phyloP scores from a whole-genome alignment of 2,888 invertebrate genomes.

The Agonopterix heracliana region DNA sequence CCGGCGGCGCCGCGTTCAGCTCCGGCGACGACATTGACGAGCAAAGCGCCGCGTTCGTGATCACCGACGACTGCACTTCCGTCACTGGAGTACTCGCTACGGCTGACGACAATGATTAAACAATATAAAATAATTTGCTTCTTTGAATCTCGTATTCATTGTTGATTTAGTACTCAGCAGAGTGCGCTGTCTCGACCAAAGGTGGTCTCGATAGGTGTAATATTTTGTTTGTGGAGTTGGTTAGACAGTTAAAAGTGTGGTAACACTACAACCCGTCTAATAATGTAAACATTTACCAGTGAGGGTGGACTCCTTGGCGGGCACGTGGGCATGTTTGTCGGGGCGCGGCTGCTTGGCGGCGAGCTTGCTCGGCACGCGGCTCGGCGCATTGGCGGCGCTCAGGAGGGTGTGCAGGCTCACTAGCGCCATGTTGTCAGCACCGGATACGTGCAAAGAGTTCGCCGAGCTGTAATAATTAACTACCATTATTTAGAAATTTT shows the following conservation, averaged over 20 bases:
- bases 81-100: slow-evolving; percentile 48
- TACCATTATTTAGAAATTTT: too few relatives aligned
- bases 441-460: slow-evolving; percentile 45
- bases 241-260: background rate
- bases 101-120: slow-evolving; percentile 24
- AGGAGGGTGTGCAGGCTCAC: slow-evolving; percentile 64
- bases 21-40: slow-evolving; percentile 70
- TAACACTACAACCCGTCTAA: background rate
- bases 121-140: too few relatives aligned
- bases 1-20: slow-evolving; percentile 32
- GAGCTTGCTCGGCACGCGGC: slow-evolving; percentile 32
- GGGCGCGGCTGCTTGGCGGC: slow-evolving; percentile 27
- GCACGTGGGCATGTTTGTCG: slow-evolving; percentile 34
- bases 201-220: too few relatives aligned
- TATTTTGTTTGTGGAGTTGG: too few relatives aligned
- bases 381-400: slow-evolving; percentile 41
- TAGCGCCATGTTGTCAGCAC: slow-evolving; percentile 56
- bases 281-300: slow-evolving; percentile 28
- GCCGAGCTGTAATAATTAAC: slow-evolving; percentile 37
- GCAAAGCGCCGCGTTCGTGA: slow-evolving; percentile 35
- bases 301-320: slow-evolving; percentile 42
- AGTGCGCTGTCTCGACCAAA: too few relatives aligned
- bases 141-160: too few relatives aligned
- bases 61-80: slow-evolving; percentile 27
- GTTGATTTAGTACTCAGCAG: too few relatives aligned